A percentile compares a stretch with the other conserved stretches of the same genome.
These are phyloP conservation scores for Drosophila lacteicornis DNA, from an alignment of 1,140 invertebrate genomes.

Conservation along the genomic window DNA sequence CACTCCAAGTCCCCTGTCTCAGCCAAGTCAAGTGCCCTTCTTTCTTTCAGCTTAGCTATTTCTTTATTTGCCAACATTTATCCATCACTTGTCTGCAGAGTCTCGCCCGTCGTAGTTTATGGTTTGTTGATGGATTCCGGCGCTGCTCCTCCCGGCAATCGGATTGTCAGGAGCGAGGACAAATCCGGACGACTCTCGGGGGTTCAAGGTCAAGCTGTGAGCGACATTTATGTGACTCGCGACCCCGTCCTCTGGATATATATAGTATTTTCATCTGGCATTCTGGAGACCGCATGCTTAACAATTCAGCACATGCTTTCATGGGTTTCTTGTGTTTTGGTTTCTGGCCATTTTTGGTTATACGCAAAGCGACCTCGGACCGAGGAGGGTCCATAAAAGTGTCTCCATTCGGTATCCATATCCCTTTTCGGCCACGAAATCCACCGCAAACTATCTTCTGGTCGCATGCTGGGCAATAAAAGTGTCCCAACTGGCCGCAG, in stretches of 20 bases:
- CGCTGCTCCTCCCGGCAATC: constrained; percentile 23
- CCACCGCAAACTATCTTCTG: constrained; percentile 80
- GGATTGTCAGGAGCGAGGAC: constrained; percentile 21
- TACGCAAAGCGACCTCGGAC: constrained; percentile 55
- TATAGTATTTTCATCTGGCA: constrained; percentile 54
- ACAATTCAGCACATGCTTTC: constrained; percentile 76
- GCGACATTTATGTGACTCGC: constrained; percentile 68
- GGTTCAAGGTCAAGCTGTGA: constrained; percentile 72
- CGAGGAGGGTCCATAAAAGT: constrained; percentile 52
- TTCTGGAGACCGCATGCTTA: constrained; percentile 61
- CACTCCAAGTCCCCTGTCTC: constrained; percentile 13
- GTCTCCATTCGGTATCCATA: constrained; percentile 27
- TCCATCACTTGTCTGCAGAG: constrained; percentile 51
- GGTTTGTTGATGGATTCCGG: constrained; percentile 52
- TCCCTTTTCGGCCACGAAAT: constrained; percentile 69
- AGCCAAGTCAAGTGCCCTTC: constrained; percentile 26
- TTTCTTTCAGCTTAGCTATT: constrained; percentile 9
- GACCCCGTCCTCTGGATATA: constrained; percentile 12
- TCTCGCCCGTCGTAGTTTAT: constrained; percentile 48
- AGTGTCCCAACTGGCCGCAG: constrained; percentile 70
- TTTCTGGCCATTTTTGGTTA: constrained; percentile 55
- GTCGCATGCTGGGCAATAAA: constrained; percentile 77
- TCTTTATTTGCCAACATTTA: constrained; percentile 57
- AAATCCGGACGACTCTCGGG: constrained; percentile 37
- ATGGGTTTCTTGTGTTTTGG: constrained; percentile 42